phyloP scores from a whole-genome alignment of 2,888 invertebrate species.

The Chrysopilus asiliformis region DNA sequence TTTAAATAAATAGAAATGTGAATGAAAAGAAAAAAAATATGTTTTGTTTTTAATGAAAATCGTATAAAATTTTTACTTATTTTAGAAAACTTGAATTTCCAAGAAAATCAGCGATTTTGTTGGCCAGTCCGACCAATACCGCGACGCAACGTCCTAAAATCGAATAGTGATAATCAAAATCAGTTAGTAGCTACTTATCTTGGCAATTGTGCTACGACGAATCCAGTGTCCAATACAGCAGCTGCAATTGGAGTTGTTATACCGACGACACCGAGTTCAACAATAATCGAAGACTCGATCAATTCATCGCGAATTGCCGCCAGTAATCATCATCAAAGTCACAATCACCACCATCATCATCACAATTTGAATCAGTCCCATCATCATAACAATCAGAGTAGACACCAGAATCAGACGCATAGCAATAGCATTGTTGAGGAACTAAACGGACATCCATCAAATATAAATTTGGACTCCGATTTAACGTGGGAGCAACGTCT shows the following conservation, averaged over 20 bases:
- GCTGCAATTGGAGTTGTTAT: conserved; percentile 28
- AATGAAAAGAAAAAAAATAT: neutral
- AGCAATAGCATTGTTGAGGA: no score
- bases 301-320: conserved; percentile 4
- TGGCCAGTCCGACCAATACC: conserved; percentile 34
- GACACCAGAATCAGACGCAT: neutral
- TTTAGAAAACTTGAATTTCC: conserved; percentile 21
- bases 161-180: conserved; percentile 8
- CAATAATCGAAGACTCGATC: conserved; percentile 6
- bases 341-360: no score
- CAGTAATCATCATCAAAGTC: conserved; percentile 37
- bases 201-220: conserved; percentile 10
- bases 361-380: conserved; percentile 13
- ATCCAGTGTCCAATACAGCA: conserved; percentile 11
- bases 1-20: neutral
- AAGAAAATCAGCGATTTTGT: conserved; percentile 32
- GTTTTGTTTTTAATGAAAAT: conserved; percentile 2
- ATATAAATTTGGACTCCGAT: conserved; percentile 9
- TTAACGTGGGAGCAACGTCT: conserved; percentile 15
- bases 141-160: conserved; percentile 16
- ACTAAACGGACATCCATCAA: no score
- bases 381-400: conserved; percentile 6
- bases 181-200: neutral
- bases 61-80: no score
- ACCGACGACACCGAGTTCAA: conserved; percentile 25